Evolutionary conservation across 1,140 invertebrate genomes (phyloP).

Genomic region (Tetramorium alpestre): DNA sequence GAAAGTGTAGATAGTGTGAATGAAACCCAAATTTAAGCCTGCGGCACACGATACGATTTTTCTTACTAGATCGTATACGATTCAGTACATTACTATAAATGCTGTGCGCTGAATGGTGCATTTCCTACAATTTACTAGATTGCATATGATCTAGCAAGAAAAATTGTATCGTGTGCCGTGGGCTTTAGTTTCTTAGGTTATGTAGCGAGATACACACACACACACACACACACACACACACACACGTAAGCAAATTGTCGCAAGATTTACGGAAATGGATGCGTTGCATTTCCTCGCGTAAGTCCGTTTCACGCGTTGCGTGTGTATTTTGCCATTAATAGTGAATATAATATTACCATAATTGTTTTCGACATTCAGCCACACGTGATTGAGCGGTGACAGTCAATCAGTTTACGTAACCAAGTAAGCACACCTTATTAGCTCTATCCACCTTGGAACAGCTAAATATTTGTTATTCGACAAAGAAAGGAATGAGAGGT

Average conservation of each 20-base stretch:
- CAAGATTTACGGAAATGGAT: background rate
- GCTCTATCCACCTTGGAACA: background rate
- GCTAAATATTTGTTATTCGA: background rate
- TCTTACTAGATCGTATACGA: no score
- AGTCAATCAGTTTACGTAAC: no score
- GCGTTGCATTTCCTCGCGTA: background rate
- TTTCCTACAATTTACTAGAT: no score
- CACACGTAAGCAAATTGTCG: background rate
- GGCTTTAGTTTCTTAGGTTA: no score
- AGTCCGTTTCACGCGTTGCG: background rate
- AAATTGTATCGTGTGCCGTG: no score
- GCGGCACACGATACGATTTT: no score
- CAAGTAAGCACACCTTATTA: no score
- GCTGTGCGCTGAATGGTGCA: no score
- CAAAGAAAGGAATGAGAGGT: background rate
- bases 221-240: background rate
- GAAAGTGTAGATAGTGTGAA: no score
- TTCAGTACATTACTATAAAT: no score
- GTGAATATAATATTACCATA: background rate
- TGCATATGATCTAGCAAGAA: no score
- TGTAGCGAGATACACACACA: background rate
- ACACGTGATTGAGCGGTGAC: background rate
- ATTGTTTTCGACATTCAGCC: background rate
- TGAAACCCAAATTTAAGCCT: no score
- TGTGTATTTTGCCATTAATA: background rate